Evolutionary conservation across 2,888 invertebrate species (phyloP).

Genomic region (Willowsia nigromaculata): DNA sequence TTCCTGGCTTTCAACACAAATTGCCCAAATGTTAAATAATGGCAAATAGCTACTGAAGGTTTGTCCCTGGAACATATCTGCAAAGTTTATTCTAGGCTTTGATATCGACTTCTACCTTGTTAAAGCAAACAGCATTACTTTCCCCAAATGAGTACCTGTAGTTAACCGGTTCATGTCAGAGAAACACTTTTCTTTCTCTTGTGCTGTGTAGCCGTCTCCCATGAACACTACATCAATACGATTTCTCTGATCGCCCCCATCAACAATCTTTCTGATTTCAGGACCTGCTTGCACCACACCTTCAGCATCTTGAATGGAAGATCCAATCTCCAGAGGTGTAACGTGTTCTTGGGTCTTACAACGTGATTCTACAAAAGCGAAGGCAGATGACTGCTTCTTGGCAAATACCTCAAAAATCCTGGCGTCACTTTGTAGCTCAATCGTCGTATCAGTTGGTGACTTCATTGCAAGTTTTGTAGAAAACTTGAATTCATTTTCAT

Average conservation of each 20-base stretch:
- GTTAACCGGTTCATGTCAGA: constrained; percentile 72
- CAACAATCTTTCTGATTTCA: constrained; percentile 75
- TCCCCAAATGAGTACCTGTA: too few relatives aligned
- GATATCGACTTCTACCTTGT: too few relatives aligned
- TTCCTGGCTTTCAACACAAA: constrained; percentile 73
- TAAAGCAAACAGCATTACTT: too few relatives aligned
- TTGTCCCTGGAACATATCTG: constrained; percentile 76
- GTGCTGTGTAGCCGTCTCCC: constrained; percentile 75
- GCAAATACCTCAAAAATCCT: constrained; percentile 73
- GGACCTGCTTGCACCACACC: background rate
- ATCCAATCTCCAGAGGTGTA: background rate
- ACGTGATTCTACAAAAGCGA: constrained; percentile 56
- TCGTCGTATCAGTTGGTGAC: constrained; percentile 59
- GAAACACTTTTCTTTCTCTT: constrained; percentile 69
- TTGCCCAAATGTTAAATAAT: constrained; percentile 77
- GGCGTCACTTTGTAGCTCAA: constrained; percentile 37
- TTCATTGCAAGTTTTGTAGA: constrained; percentile 63
- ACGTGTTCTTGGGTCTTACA: constrained; percentile 59
- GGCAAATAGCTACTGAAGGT: constrained; percentile 76
- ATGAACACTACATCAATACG: constrained; percentile 78
- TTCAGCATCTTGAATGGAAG: background rate
- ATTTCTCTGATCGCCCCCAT: constrained; percentile 74
- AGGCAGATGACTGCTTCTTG: constrained; percentile 20
- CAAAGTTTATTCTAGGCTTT: too few relatives aligned
- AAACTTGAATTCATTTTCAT: constrained; percentile 66